phyloP scores from a whole-genome alignment of 1,140 invertebrate species.

The Diuraphis noxia region DNA sequence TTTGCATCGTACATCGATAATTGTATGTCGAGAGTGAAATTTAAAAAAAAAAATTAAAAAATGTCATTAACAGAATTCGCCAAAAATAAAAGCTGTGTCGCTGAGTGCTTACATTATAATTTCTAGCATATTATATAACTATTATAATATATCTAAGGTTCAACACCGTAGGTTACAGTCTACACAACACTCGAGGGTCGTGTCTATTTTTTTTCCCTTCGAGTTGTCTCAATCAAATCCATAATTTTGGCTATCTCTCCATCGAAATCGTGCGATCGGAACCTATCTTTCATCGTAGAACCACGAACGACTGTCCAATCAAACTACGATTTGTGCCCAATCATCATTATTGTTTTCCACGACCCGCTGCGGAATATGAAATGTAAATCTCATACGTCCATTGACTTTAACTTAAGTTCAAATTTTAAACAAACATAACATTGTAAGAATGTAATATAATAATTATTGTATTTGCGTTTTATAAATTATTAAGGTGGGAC shows the following conservation, averaged over 20 bases:
- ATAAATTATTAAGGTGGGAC: neutral
- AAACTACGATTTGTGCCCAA: neutral
- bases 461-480: neutral
- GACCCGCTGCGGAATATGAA: neutral
- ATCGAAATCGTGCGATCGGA: conserved; percentile 17
- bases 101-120: neutral
- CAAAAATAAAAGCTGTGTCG: neutral
- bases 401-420: neutral
- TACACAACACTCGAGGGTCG: neutral
- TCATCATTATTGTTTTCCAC: neutral
- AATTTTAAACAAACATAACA: neutral
- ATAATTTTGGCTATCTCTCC: conserved; percentile 23
- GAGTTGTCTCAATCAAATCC: conserved; percentile 30
- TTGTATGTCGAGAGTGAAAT: neutral
- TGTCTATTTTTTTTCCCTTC: conserved; percentile 20
- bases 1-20: neutral
- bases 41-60: neutral
- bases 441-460: neutral
- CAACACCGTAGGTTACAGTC: neutral
- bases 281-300: too few species aligned
- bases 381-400: neutral
- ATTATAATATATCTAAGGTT: neutral
- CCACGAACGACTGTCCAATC: neutral
- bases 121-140: neutral
- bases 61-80: neutral